Evolutionary conservation across 2,113 vertebrate species (phyloP), one percentile per base, ranked within the genome.

Genomic region (Cinclus mexicanus): DNA sequence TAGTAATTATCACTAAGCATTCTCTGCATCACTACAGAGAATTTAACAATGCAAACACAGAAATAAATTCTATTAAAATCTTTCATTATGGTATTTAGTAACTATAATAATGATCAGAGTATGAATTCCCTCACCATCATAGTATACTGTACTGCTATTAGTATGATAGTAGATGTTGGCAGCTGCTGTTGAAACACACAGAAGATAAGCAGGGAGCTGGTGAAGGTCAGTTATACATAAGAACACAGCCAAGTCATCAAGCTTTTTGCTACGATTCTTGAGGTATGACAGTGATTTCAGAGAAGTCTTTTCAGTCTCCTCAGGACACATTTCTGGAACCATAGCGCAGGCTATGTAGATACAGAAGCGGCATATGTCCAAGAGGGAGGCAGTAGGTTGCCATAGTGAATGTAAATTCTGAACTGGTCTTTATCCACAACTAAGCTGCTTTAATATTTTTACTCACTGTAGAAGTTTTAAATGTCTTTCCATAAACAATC

Each of bases 371-470:
- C 59, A 5, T 72, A 77, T 41, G 68, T 90, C 95, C 89, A 89
- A 81, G 64, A 92, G 33, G 10, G 39, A 92, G 79, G 29, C 41
- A 80, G 64, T 2, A 3, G 39, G 88, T 93, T 95, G 71, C 86
- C 82, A 59, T 93, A 94, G 93, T 89, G 55, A 96, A 90, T 93
- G 64, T 92, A 83, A 96, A 90, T 92, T 83, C 53, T 92, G 44
- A 83, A 64, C 71, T 74, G 28, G 29, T 79, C 39, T 90, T 90
- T 70, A 74, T 52, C 31, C 77, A 60, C 39, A 31, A 1, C 35
- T 81, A 46, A 83, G 41, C 33, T 81, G 26, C 42, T 86, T 81
- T 81, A 39, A n/a, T 81, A 41, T 46, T 94, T 88, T 77, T 75
- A 52, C 63, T 95, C 21, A 70, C 5, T 35, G 10, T 41, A 29